Base-by-base conservation (phyloP, 2,113 vertebrate genomes). In the Nicator chloris region DNA sequence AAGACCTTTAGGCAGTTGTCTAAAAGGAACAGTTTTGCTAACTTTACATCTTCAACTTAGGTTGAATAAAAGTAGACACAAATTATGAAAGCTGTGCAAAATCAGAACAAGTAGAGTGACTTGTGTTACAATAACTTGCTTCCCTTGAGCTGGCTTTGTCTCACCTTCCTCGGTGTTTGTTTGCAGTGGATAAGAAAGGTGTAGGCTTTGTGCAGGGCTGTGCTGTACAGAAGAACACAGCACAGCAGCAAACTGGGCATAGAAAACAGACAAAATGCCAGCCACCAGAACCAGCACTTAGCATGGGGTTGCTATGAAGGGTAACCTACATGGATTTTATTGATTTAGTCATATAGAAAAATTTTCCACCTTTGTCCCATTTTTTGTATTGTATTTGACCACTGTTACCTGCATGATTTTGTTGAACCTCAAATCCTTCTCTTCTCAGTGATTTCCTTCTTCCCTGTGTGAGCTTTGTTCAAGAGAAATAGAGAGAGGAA, bases 1-100 rank as follows among this genome's bases (percentile, higher is more conserved):
- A 69, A 88, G 21, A 28, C 51, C 31, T 94, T 64, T 57, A 88
- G 69, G 76, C 49, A 71, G 19, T 76, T 68, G 35, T 51, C 54
- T 86, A 95, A 90, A 95, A 82, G 35, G n/a, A 88, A 59, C 8
- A 49, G 17, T 83, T 93, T 90, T 88, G 49, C 16, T 42, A 93
- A 66, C 30, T 92, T 90, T 72, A 66, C 40, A 84, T 76, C 82
- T 88, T 93, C 63, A 66, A 64, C 45, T 80, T 39, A 91, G 45
- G 85, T 70, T 57, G 39, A 82, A 42, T 42, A 77, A 91, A 91
- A 93, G 79, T n/a, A 75, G 33, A 82, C 30, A 45, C 12, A 56
- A 94, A 90, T 50, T 57, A 70, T n/a, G 45, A 82, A 93, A 85
- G 27, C 24, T 30, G 56, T 88, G 30, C 16, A 73, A 88, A 77